A percentile compares a stretch with the other conserved stretches of the same genome.
These are phyloP conservation scores for Polyploca ridens DNA, from an alignment of 2,888 invertebrate genomes.

Conservation along the genomic window DNA sequence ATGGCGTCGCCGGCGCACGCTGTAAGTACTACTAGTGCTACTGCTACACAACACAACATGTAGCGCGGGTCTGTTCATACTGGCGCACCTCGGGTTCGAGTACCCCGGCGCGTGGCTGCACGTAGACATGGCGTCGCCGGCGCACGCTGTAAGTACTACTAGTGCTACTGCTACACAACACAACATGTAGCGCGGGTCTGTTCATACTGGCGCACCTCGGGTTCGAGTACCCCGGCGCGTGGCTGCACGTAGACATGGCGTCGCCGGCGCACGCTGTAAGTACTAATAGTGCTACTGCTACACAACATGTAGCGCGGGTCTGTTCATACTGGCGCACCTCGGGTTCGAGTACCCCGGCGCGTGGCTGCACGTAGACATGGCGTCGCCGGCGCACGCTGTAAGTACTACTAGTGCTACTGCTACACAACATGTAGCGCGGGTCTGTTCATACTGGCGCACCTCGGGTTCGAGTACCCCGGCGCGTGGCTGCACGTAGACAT, in stretches of 20 bases:
- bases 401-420: conserved; percentile 48
- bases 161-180: neutral
- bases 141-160: conserved; percentile 86
- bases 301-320: conserved; percentile 86
- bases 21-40: conserved; percentile 77
- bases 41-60: neutral
- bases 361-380: conserved; percentile 97
- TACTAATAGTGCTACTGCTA: conserved; percentile 20
- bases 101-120: conserved; percentile 95
- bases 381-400: conserved; percentile 91
- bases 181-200: neutral
- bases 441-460: conserved; percentile 26
- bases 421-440: neutral
- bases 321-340: conserved; percentile 94
- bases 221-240: conserved; percentile 93
- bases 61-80: conserved; percentile 93
- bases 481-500: conserved; percentile 96
- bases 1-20: conserved; percentile 93
- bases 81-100: conserved; percentile 94
- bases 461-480: conserved; percentile 94
- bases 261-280: conserved; percentile 91
- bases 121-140: conserved; percentile 95
- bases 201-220: conserved; percentile 77
- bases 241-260: conserved; percentile 97
- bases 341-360: conserved; percentile 94